Conservation (phyloP, 1,140 invertebrate genomes). For the Tachypleus tridentatus region DNA sequence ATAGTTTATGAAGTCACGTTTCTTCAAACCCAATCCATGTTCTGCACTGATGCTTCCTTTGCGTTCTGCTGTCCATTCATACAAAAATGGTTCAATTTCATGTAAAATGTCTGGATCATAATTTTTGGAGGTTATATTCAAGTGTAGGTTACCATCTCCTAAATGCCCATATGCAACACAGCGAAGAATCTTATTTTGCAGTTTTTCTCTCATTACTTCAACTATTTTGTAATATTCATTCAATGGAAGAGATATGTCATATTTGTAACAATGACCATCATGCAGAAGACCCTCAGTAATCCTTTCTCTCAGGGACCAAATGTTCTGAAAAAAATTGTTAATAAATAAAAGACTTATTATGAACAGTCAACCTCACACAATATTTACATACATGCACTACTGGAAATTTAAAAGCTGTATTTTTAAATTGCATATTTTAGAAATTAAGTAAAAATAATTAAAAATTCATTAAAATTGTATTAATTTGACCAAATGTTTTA, state of each 20-base stretch:
- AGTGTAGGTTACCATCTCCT: constrained; percentile 84
- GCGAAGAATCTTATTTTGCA: constrained; percentile 45
- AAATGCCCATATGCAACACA: constrained; percentile 85
- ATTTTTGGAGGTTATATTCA: constrained; percentile 62
- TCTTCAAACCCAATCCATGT: constrained; percentile 87
- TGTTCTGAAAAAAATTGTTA: constrained; percentile 22
- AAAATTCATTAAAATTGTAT: no score
- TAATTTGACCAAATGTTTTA: no score
- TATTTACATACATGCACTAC: no score
- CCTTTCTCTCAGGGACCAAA: constrained; percentile 51
- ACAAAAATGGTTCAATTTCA: constrained; percentile 77
- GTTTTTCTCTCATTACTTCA: constrained; percentile 33
- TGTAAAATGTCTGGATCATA: constrained; percentile 54
- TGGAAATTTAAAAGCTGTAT: constrained; percentile 33
- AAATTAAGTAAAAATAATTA: no score
- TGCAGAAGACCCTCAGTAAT: constrained; percentile 61
- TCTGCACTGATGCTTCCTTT: constrained; percentile 94
- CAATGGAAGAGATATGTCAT: constrained; percentile 86
- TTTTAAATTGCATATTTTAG: no score
- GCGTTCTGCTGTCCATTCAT: constrained; percentile 64
- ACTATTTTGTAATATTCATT: constrained; percentile 71
- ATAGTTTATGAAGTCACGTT: constrained; percentile 71
- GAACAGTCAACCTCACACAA: no score
- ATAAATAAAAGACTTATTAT: no score
- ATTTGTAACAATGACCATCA: constrained; percentile 89